Evolutionary conservation across 2,113 vertebrate species (phyloP).

Genomic region (Catagonus wagneri): DNA sequence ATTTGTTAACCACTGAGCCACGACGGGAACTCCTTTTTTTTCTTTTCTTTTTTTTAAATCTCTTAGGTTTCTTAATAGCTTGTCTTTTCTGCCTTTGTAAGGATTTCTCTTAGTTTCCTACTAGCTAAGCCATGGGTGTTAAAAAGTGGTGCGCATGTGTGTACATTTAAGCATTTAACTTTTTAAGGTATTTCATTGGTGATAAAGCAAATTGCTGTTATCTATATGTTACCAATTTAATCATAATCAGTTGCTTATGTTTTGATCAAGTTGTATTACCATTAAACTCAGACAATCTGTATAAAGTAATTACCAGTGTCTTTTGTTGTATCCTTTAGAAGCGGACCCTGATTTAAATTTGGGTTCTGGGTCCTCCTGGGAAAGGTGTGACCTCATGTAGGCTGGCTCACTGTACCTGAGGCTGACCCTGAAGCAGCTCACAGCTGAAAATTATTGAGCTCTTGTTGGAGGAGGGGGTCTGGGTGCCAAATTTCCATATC

Average conservation of each 20-base stretch:
- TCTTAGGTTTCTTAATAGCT: slow-evolving; percentile 1
- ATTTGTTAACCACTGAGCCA: no score
- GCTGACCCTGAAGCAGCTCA: background rate
- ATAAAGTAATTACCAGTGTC: background rate
- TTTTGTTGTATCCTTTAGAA: background rate
- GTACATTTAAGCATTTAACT: background rate
- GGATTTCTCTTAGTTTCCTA: background rate
- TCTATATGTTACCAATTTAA: background rate
- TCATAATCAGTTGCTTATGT: background rate
- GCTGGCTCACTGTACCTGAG: background rate
- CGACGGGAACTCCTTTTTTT: no score
- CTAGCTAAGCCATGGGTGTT: background rate
- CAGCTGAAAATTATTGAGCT: background rate
- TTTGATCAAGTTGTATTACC: background rate
- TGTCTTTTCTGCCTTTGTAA: background rate
- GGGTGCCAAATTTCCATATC: background rate
- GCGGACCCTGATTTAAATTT: background rate
- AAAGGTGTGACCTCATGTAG: background rate
- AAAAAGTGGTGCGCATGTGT: background rate
- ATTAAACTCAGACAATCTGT: background rate
- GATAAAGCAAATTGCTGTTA: background rate
- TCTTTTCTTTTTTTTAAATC: no score
- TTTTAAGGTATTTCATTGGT: background rate
- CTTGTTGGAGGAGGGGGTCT: background rate
- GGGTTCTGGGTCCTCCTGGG: background rate